Evolutionary conservation across 2,888 invertebrate genomes (phyloP).

Genomic region (Pammene fasciana): DNA sequence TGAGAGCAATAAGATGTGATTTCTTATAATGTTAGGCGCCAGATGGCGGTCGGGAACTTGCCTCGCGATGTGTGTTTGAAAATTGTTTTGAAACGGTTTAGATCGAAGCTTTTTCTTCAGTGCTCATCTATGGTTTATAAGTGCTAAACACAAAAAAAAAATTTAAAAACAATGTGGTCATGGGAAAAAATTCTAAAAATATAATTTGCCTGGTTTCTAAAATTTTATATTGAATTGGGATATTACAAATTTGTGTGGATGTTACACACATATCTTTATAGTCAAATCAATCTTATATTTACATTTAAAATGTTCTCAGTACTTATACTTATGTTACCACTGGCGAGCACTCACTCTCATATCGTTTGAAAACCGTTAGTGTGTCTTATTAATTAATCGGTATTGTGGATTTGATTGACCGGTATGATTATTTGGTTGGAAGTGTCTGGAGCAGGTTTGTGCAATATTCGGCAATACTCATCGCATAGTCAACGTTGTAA

Average conservation of each 20-base stretch:
- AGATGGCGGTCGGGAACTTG: constrained; percentile 18
- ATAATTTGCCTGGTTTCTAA: no score
- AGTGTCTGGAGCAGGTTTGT: constrained; percentile 56
- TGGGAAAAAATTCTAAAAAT: neutral
- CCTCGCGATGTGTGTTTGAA: constrained; percentile 29
- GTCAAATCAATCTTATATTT: neutral
- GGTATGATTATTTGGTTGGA: constrained; percentile 47
- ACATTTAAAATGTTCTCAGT: neutral
- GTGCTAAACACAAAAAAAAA: neutral
- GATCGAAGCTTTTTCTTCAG: constrained; percentile 39
- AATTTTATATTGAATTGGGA: no score
- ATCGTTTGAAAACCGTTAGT: constrained; percentile 46
- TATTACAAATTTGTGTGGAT: neutral
- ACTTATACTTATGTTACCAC: neutral
- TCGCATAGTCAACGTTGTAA: constrained; percentile 69
- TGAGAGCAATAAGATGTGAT: constrained; percentile 12
- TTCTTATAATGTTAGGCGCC: constrained; percentile 14
- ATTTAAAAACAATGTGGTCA: neutral
- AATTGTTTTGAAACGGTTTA: constrained; percentile 15
- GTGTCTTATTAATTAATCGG: constrained; percentile 45
- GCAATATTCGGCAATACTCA: constrained; percentile 82
- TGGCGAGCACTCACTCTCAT: constrained; percentile 45
- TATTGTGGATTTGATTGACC: constrained; percentile 49
- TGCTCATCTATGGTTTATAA: constrained; percentile 8
- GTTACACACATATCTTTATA: neutral